Conservation (phyloP, 2,797 vertebrate species). For the Pangasius mekongensis region DNA sequence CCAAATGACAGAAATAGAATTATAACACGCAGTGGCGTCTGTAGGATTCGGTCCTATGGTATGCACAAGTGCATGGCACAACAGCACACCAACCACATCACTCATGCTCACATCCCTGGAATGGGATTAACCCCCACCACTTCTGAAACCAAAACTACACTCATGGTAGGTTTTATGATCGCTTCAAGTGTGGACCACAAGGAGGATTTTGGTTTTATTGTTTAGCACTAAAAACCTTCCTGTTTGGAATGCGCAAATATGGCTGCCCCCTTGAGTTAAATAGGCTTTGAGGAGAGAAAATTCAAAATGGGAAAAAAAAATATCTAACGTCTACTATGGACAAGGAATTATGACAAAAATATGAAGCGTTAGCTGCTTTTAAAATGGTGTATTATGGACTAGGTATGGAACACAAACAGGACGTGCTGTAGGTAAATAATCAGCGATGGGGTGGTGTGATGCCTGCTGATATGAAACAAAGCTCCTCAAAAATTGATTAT, state of each 20-base stretch:
- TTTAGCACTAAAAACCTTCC: neutral
- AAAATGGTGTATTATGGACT: neutral
- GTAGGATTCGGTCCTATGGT: neutral
- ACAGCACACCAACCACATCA: slow-evolving; percentile 6
- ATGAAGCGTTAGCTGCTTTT: neutral
- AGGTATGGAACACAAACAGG: neutral
- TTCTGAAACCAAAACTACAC: neutral
- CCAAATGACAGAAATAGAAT: neutral
- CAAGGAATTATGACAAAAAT: neutral
- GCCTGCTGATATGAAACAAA: neutral
- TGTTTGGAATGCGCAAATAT: neutral
- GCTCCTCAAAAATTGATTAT: neutral
- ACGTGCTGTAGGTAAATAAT: neutral
- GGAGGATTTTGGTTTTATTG: neutral
- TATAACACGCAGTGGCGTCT: neutral
- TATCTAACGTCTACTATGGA: neutral
- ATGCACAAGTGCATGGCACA: neutral
- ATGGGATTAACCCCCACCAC: neutral
- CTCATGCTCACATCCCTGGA: neutral
- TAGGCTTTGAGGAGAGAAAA: neutral
- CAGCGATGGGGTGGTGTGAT: neutral
- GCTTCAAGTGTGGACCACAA: neutral
- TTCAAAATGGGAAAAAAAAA: neutral
- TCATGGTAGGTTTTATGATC: neutral
- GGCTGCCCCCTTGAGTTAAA: neutral